phyloP scores from a whole-genome alignment of 2,797 vertebrate species.

The Borostomias antarcticus region DNA sequence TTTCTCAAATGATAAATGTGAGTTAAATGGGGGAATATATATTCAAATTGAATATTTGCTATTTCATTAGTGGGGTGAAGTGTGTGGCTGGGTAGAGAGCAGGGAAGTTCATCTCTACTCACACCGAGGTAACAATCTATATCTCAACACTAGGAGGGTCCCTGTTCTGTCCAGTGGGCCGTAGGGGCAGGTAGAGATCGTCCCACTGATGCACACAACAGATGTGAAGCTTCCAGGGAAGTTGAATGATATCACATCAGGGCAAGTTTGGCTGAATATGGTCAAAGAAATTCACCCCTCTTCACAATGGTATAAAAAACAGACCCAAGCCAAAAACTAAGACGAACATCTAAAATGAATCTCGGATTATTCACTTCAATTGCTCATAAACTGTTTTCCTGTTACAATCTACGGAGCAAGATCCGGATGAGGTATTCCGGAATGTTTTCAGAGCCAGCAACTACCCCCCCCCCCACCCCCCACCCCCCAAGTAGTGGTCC shows the following conservation, averaged over 20 bases:
- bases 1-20: slow-evolving; percentile 13
- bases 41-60: slow-evolving; percentile 19
- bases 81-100: too few relatives aligned
- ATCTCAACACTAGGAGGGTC: background rate
- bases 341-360: background rate
- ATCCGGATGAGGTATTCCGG: background rate
- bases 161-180: background rate
- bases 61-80: background rate
- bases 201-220: background rate
- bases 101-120: too few relatives aligned
- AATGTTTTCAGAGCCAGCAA: slow-evolving; percentile 31
- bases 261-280: background rate
- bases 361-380: too few relatives aligned
- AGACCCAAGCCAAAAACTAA: background rate
- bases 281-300: background rate
- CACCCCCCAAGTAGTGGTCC: slow-evolving; percentile 28
- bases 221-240: background rate
- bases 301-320: background rate
- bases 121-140: too few relatives aligned
- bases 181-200: background rate
- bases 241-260: too few relatives aligned
- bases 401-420: slow-evolving; percentile 22
- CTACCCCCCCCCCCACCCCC: slow-evolving; percentile 37
- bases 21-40: slow-evolving; percentile 4
- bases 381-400: too few relatives aligned